These are phyloP conservation scores for Boloria euphrosyne DNA, from an alignment of 2,888 invertebrate genomes.

Conservation along the genomic window DNA sequence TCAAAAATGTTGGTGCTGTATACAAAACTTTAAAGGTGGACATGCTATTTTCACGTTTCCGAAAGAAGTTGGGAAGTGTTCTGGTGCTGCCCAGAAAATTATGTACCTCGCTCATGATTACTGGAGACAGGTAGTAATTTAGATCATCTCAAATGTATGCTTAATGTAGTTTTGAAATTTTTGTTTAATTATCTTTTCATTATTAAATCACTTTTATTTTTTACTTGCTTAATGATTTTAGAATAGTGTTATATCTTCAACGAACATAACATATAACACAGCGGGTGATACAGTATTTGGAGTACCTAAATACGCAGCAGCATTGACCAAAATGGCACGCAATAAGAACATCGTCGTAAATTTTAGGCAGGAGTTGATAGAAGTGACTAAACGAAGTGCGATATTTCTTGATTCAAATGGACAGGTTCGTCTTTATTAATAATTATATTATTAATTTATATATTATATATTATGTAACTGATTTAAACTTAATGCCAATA, in stretches of 20 bases:
- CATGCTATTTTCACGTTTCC: conserved; percentile 97
- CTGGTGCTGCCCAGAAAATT: conserved; percentile 98
- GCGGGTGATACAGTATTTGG: conserved; percentile 92
- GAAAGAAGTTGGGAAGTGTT: conserved; percentile 93
- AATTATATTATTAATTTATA: too few relatives aligned
- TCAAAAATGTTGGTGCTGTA: conserved; percentile 86
- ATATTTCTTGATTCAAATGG: conserved; percentile 87
- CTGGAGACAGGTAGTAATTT: conserved; percentile 84
- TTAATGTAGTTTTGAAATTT: too few relatives aligned
- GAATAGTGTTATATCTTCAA: conserved; percentile 85
- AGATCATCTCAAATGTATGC: too few relatives aligned
- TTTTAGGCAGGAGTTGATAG: conserved; percentile 86
- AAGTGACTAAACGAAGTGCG: conserved; percentile 88
- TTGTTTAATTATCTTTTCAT: background rate
- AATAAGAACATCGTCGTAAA: conserved; percentile 88
- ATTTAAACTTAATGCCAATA: background rate
- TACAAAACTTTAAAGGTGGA: conserved; percentile 87
- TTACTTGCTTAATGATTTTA: conserved; percentile 55
- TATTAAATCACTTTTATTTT: too few relatives aligned
- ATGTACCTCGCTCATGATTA: conserved; percentile 94
- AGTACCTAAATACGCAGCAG: conserved; percentile 93
- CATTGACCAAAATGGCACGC: conserved; percentile 86
- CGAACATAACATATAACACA: conserved; percentile 91
- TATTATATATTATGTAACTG: too few relatives aligned
- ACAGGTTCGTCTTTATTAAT: conserved; percentile 47